Base-by-base conservation (phyloP, 2,113 vertebrate species). In the Vireo altiloquus region DNA sequence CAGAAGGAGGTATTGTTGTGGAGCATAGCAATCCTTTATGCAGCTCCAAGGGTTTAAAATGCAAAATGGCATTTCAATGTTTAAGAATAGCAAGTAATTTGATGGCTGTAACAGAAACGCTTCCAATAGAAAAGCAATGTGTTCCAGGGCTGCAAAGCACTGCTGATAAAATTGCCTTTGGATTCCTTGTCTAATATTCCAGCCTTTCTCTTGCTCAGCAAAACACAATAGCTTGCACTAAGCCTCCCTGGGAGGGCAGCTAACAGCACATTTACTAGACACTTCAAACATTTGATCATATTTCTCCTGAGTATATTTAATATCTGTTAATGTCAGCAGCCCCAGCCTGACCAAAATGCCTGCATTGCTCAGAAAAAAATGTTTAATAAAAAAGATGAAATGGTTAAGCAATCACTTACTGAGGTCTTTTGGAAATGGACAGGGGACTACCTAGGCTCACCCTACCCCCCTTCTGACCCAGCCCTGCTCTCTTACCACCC, bases 201-300 rank as follows among this genome's bases (percentile, higher is more conserved):
- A 97, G 57, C 35, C 85, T 95, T 92, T 95, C 63, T 97, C 82
- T 97, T 83, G 14, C 91, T 97, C 92, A 95, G 90, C 95, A 95
- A 91, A 97, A 96, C 88, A 96, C 95, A 96, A 97, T 95, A 95
- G 91, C 90, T 92, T 96, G 47, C 88, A 86, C 64, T 93, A 94
- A 95, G 90, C 83, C 85, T 96, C 92, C 92, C 92, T 93, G 86
- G 94, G 89, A 96, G 89, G 88, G 92, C 46, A 11, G 94, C 94
- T 97, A 96, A 95, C 78, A 93, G 92, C 95, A 89, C 95, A 96
- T 97, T 97, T 96, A 95, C 95, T 93, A 95, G 94, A 86, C 95
- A 95, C 92, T 95, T 97, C 92, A 97, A 96, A 90, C 95, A 96
- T 96, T 95, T 95, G 94, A 96, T 95, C 96, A 88, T 96, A 96